These are phyloP conservation scores for Cerastis leucographa DNA, from an alignment of 2,888 invertebrate genomes.

Conservation along the genomic window DNA sequence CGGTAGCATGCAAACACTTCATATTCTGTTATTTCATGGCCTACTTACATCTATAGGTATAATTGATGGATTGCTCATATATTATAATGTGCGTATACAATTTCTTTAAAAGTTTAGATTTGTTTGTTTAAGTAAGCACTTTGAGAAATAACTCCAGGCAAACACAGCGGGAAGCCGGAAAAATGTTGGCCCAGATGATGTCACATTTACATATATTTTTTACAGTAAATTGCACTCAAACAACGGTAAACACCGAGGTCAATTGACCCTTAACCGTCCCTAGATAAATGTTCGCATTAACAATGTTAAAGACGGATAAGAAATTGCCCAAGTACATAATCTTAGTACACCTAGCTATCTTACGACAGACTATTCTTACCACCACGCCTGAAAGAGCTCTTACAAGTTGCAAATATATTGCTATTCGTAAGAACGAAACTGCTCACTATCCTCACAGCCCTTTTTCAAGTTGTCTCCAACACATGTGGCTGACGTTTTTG, in stretches of 20 bases:
- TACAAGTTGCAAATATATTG: conserved; percentile 7
- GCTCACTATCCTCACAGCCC: conserved; percentile 1
- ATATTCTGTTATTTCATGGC: conserved; percentile 4
- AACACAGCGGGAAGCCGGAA: conserved; percentile 17
- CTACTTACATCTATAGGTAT: neutral
- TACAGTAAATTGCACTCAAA: conserved; percentile 11
- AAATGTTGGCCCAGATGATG: conserved; percentile 8
- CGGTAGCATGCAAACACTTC: neutral
- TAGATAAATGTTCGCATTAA: neutral
- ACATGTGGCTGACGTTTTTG: conserved; percentile 32
- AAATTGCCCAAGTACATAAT: neutral
- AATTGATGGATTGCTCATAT: neutral
- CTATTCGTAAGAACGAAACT: neutral
- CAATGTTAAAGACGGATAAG: neutral
- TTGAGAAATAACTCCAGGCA: conserved; percentile 20
- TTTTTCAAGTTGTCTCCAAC: conserved; percentile 26
- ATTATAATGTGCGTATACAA: conserved; percentile 1
- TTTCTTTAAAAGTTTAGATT: neutral
- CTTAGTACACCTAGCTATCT: neutral
- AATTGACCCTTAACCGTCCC: neutral
- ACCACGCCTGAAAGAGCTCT: neutral
- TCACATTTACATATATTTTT: conserved; percentile 24
- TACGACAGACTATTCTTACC: neutral
- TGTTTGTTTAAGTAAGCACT: conserved; percentile 1
- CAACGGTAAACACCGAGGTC: neutral